Evolutionary conservation across 2,113 vertebrate genomes (phyloP).

Genomic region (Hirundichthys speculiger): DNA sequence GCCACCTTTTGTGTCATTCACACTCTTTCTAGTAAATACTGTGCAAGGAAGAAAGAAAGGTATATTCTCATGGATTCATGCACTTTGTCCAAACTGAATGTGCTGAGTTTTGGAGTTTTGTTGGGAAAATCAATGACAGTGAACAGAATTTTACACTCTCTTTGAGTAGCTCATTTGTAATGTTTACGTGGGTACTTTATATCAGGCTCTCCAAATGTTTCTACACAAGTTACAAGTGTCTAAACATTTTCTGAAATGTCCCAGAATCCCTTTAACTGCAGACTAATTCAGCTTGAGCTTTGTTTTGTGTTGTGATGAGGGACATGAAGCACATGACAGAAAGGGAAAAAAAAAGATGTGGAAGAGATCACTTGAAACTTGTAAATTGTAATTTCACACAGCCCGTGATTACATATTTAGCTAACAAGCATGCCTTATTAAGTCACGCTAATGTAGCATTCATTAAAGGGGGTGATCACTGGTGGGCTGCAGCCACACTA

Average conservation of each 20-base stretch:
- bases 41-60: not conserved
- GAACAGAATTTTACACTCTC: not conserved
- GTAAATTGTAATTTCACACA: slow-evolving; percentile 65
- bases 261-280: not conserved
- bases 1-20: not conserved
- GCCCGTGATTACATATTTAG: slow-evolving; percentile 59
- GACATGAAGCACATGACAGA: not conserved
- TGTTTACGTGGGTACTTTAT: too few species aligned
- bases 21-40: not conserved
- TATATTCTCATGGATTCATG: not conserved
- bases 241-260: not conserved
- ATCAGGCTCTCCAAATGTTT: too few species aligned
- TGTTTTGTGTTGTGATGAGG: not conserved
- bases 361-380: slow-evolving; percentile 56
- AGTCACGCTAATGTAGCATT: slow-evolving; percentile 59
- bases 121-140: slow-evolving; percentile 17
- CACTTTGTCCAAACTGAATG: not conserved
- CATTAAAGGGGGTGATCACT: slow-evolving; percentile 47
- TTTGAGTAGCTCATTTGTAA: too few species aligned
- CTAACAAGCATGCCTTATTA: slow-evolving; percentile 68
- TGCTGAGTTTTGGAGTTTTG: not conserved
- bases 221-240: not conserved
- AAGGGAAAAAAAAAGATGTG: slow-evolving; percentile 43
- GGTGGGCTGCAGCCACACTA: slow-evolving; percentile 24
- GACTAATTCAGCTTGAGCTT: not conserved